These are phyloP conservation scores for Tenthredo notha DNA, from an alignment of 2,888 invertebrate species.

Conservation along the genomic window DNA sequence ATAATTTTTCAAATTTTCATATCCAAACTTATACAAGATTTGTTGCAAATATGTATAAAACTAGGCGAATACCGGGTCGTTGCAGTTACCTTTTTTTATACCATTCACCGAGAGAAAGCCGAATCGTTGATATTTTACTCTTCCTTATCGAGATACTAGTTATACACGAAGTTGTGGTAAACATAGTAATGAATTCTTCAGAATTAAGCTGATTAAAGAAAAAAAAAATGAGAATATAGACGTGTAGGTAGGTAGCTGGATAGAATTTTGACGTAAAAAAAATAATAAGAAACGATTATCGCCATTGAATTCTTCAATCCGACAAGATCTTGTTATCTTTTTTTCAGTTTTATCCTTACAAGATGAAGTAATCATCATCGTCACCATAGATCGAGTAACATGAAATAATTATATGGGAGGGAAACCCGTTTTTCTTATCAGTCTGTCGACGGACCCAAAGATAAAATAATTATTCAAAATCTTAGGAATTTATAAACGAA, in stretches of 20 bases:
- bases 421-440: neutral
- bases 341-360: neutral
- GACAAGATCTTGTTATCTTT: neutral
- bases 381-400: neutral
- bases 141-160: constrained; percentile 28
- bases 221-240: neutral
- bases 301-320: neutral
- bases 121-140: constrained; percentile 22
- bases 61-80: neutral
- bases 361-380: neutral
- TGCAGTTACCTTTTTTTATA: neutral
- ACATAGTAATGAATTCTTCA: neutral
- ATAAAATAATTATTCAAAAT: neutral
- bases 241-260: neutral
- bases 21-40: neutral
- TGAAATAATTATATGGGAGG: neutral
- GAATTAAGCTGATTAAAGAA: neutral
- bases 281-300: neutral
- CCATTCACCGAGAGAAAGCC: constrained; percentile 34
- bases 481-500: neutral
- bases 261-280: neutral
- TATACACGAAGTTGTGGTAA: neutral
- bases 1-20: neutral
- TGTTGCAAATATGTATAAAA: neutral
- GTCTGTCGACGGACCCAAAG: neutral